Evolutionary conservation across 2,797 vertebrate species (phyloP).

Genomic region (Myripristis jacobus): DNA sequence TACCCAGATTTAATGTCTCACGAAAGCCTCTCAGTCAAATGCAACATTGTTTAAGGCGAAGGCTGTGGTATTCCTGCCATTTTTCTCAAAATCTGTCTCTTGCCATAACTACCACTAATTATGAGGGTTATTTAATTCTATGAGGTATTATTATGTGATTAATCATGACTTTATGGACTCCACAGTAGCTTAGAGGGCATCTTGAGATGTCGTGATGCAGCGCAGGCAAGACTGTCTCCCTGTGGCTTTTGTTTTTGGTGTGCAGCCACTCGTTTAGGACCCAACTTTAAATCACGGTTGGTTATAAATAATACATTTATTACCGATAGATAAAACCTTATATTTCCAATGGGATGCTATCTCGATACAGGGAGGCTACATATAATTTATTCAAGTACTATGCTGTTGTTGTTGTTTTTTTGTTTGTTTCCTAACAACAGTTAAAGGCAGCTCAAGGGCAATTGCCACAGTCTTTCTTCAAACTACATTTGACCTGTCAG

Average conservation of each 20-base stretch:
- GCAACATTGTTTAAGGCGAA: slow-evolving; percentile 25
- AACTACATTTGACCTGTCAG: slow-evolving; percentile 16
- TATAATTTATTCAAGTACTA: slow-evolving; percentile 61
- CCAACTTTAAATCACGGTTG: slow-evolving; percentile 55
- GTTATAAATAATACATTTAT: slow-evolving; percentile 69
- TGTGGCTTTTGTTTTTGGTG: slow-evolving; percentile 50
- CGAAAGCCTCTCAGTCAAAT: slow-evolving; percentile 30
- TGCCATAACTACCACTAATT: slow-evolving; percentile 52
- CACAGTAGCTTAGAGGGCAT: slow-evolving; percentile 37
- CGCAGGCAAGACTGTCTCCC: slow-evolving; percentile 34
- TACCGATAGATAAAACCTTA: slow-evolving; percentile 52
- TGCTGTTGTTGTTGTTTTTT: not conserved
- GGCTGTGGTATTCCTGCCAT: slow-evolving; percentile 7
- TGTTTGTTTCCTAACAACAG: not conserved
- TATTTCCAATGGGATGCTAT: slow-evolving; percentile 55
- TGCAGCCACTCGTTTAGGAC: slow-evolving; percentile 62
- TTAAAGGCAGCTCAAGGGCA: slow-evolving; percentile 52
- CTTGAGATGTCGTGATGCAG: slow-evolving; percentile 29
- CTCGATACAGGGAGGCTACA: slow-evolving; percentile 57
- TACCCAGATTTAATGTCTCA: slow-evolving; percentile 43
- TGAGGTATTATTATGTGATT: slow-evolving; percentile 64
- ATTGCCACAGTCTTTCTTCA: slow-evolving; percentile 49
- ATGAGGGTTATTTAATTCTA: slow-evolving; percentile 54
- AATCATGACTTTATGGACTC: slow-evolving; percentile 66
- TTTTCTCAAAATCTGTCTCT: slow-evolving; percentile 21